Percentiles rank a stretch among this genome's conserved stretches.
Evolutionary conservation across 1,140 invertebrate genomes (phyloP).

Genomic region (Calephelis nemesis): DNA sequence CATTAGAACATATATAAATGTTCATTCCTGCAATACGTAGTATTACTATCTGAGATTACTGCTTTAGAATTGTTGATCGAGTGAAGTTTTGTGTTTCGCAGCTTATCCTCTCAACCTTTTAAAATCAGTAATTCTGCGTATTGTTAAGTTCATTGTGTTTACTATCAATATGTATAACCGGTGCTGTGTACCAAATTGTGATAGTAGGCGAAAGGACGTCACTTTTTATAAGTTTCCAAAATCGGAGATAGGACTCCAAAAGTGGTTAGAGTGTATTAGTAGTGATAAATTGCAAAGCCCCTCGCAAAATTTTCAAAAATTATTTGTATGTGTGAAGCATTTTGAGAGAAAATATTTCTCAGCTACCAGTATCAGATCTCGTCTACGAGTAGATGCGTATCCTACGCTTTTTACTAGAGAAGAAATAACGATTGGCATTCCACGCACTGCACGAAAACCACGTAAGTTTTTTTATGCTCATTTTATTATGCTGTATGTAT

Average conservation of each 20-base stretch:
- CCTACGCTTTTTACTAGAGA: background rate
- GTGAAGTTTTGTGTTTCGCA: slow-evolving; percentile 1
- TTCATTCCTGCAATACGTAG: too few species aligned
- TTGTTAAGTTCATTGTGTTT: background rate
- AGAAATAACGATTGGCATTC: background rate
- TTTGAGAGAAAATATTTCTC: background rate
- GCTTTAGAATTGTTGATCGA: background rate
- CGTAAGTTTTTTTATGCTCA: slow-evolving; percentile 7
- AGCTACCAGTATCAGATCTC: background rate
- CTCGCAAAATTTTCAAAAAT: background rate
- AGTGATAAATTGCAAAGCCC: slow-evolving; percentile 6
- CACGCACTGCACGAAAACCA: background rate
- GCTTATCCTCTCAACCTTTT: slow-evolving; percentile 3
- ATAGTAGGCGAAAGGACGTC: slow-evolving; percentile 14
- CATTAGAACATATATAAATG: too few species aligned
- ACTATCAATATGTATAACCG: background rate
- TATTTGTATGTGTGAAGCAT: too few species aligned
- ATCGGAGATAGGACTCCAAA: slow-evolving; percentile 8
- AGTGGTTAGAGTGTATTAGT: slow-evolving; percentile 3
- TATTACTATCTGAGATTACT: too few species aligned
- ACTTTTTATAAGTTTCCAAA: slow-evolving; percentile 12
- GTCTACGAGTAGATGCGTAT: slow-evolving; percentile 1
- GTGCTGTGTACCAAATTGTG: background rate
- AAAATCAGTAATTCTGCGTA: background rate
- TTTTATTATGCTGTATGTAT: too few species aligned